Conservation (phyloP, 1,140 invertebrate species). For the Trichogramma pretiosum region DNA sequence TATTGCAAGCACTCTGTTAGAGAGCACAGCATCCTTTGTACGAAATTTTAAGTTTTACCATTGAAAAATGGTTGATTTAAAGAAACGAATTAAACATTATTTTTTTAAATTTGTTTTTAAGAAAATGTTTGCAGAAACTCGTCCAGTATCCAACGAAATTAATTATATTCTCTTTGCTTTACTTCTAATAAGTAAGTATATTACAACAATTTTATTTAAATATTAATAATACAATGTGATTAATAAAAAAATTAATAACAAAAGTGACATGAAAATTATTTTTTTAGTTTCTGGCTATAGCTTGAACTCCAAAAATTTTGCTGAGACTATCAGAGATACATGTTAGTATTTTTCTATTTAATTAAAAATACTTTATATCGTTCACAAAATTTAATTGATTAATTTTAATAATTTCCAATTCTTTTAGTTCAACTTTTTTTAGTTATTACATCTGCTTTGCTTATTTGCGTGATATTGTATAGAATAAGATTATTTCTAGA, state of each 20-base stretch:
- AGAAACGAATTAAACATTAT: no score
- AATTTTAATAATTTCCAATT: no score
- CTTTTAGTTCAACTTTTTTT: background rate
- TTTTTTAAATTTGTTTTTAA: background rate
- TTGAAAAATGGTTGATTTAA: no score
- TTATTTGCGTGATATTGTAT: background rate
- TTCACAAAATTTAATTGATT: no score
- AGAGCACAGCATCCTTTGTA: no score
- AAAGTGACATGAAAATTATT: background rate
- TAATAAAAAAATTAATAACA: background rate
- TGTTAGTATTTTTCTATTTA: no score
- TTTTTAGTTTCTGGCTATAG: background rate
- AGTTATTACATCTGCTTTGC: background rate
- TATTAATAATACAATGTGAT: background rate
- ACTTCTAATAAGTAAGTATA: no score
- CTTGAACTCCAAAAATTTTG: background rate
- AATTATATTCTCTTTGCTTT: no score
- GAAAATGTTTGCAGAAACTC: slow-evolving; percentile 3
- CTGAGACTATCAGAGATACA: background rate
- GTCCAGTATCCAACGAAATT: background rate
- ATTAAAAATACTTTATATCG: no score
- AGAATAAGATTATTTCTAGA: slow-evolving; percentile 6
- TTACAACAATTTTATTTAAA: background rate
- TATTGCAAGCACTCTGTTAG: no score
- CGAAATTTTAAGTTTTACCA: no score